Evolutionary conservation across 2,888 invertebrate genomes (phyloP).

Genomic region (Dorcus parallelipipedus): DNA sequence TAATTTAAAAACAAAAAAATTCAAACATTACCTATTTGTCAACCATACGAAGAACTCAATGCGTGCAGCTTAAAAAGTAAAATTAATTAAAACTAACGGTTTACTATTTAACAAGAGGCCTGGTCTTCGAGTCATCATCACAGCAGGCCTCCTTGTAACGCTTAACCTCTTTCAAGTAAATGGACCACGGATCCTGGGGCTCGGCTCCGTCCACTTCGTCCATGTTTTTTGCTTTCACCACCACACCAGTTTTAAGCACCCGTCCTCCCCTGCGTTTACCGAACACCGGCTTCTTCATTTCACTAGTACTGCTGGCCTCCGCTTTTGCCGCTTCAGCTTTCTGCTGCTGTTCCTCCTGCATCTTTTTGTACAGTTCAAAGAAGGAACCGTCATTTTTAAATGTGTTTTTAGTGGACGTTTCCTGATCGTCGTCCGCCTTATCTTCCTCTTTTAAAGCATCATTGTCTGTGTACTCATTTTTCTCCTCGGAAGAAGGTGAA

Average conservation of each 20-base stretch:
- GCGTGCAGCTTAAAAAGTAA: conserved; percentile 13
- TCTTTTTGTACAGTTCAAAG: conserved; percentile 86
- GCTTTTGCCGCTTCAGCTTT: conserved; percentile 42
- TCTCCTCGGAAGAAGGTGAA: conserved; percentile 16
- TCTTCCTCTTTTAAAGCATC: conserved; percentile 34
- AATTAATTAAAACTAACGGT: conserved; percentile 23
- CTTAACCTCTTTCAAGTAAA: conserved; percentile 91
- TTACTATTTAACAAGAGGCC: conserved; percentile 82
- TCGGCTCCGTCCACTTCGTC: conserved; percentile 61
- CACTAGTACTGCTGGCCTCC: conserved; percentile 39
- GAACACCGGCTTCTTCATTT: conserved; percentile 54
- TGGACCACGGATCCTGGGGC: conserved; percentile 87
- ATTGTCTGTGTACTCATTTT: conserved; percentile 20
- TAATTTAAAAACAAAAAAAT: not conserved
- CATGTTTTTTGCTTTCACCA: conserved; percentile 75
- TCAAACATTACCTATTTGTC: conserved; percentile 14
- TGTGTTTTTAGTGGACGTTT: conserved; percentile 58
- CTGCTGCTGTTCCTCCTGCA: conserved; percentile 65
- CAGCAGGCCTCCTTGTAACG: conserved; percentile 90
- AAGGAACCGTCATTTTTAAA: conserved; percentile 90
- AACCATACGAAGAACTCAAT: conserved; percentile 8
- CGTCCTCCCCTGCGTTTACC: conserved; percentile 84
- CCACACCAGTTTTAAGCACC: conserved; percentile 84
- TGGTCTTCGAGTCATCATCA: conserved; percentile 86
- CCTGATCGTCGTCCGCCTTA: conserved; percentile 33